These are phyloP conservation scores for Drosophila koepferae DNA, from an alignment of 2,888 invertebrate species.

Conservation along the genomic window DNA sequence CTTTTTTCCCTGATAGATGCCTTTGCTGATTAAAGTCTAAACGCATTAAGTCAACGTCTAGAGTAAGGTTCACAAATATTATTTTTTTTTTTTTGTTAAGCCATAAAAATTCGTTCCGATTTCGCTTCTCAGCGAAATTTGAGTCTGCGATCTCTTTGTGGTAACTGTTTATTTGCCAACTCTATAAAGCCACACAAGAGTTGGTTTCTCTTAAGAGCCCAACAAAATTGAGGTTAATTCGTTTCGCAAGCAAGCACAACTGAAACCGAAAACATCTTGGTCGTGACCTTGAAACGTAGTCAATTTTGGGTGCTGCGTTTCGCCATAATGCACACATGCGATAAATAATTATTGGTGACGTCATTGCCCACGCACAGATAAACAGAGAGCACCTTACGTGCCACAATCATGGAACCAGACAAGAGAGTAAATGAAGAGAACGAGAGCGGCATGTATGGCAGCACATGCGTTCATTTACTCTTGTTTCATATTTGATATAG, in stretches of 20 bases:
- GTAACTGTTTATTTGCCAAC: slow-evolving; percentile 9
- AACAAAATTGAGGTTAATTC: slow-evolving; percentile 39
- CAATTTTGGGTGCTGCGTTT: slow-evolving; percentile 19
- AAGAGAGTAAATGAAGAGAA: slow-evolving; percentile 3
- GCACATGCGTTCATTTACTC: not conserved
- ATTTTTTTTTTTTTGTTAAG: not conserved
- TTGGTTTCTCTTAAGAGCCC: not conserved
- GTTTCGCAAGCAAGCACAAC: slow-evolving; percentile 3
- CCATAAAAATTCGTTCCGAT: not conserved
- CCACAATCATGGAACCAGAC: not conserved
- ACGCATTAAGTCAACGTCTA: not conserved
- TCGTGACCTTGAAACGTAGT: slow-evolving; percentile 45
- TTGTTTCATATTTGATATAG: slow-evolving; percentile 2
- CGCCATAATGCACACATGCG: slow-evolving; percentile 11
- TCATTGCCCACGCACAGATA: slow-evolving; percentile 42
- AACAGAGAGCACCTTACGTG: slow-evolving; percentile 43
- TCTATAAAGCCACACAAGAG: slow-evolving; percentile 32
- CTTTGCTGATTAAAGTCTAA: slow-evolving; percentile 45
- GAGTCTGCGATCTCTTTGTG: slow-evolving; percentile 7
- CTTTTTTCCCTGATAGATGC: slow-evolving; percentile 18
- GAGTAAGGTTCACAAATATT: not conserved
- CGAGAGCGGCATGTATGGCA: slow-evolving; percentile 16
- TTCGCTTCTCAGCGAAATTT: not conserved
- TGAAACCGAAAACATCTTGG: slow-evolving; percentile 12
- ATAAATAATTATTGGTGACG: slow-evolving; percentile 51